Evolutionary conservation across 2,113 vertebrate genomes (phyloP).

Genomic region (Elanus axillaris): DNA sequence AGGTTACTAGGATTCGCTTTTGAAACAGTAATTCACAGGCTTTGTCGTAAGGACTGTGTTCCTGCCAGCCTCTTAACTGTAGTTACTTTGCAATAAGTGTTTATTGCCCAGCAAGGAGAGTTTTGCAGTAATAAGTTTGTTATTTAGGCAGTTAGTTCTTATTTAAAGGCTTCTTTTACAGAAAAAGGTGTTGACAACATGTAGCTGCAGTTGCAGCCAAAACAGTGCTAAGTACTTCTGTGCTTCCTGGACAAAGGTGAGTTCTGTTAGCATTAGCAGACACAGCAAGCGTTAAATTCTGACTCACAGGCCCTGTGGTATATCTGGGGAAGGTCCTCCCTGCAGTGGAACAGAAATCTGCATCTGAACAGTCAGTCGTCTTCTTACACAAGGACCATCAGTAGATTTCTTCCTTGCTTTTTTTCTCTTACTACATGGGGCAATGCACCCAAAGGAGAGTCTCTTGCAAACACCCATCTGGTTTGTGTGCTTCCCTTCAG

Average conservation of each 20-base stretch:
- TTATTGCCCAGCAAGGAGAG: neutral
- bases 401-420: neutral
- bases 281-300: neutral
- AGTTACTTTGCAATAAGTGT: neutral
- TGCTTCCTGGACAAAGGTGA: neutral
- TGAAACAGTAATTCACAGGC: neutral
- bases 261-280: neutral
- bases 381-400: neutral
- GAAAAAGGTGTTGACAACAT: neutral
- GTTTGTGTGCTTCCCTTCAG: neutral
- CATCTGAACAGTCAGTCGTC: neutral
- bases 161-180: neutral
- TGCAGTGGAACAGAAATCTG: neutral
- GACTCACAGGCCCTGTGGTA: rapidly evolving
- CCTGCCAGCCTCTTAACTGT: neutral
- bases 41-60: neutral
- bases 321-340: neutral
- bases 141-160: neutral
- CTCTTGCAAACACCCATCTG: neutral
- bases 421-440: neutral
- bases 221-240: neutral
- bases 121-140: neutral
- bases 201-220: neutral
- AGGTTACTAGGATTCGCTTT: neutral
- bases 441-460: neutral